Conservation (phyloP, 2,888 invertebrate species). For the Mesoligia furuncula region DNA sequence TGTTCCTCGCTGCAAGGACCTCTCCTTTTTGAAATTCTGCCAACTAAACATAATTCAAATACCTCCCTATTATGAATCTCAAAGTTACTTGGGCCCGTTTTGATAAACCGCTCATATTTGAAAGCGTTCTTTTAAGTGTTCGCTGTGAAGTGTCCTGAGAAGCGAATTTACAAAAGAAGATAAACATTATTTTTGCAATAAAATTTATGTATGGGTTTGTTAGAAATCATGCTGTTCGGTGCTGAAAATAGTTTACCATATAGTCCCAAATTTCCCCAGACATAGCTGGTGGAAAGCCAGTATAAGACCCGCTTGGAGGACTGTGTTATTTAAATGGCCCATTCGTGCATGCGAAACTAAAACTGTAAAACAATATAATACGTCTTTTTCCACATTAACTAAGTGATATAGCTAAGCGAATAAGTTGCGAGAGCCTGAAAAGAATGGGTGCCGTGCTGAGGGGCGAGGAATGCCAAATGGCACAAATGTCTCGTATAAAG, state of each 20-base stretch:
- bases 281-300: background rate
- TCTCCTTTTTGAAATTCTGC: constrained; percentile 54
- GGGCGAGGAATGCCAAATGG: background rate
- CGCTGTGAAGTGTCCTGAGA: constrained; percentile 26
- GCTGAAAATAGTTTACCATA: background rate
- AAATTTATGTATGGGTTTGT: background rate
- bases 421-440: background rate
- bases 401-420: background rate
- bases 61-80: constrained; percentile 23
- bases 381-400: background rate
- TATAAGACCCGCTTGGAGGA: background rate
- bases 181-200: background rate
- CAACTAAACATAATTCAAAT: constrained; percentile 54
- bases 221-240: background rate
- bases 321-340: background rate
- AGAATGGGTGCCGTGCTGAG: background rate
- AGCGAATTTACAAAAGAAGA: constrained; percentile 5
- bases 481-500: constrained; percentile 2
- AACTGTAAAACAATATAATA: constrained; percentile 2
- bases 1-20: constrained; percentile 34
- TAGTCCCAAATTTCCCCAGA: background rate
- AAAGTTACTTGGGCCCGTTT: constrained; percentile 29
- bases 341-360: background rate
- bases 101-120: constrained; percentile 29
- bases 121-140: constrained; percentile 39